Evolutionary conservation across 2,113 vertebrate genomes (phyloP).

Genomic region (Thunnus thynnus): DNA sequence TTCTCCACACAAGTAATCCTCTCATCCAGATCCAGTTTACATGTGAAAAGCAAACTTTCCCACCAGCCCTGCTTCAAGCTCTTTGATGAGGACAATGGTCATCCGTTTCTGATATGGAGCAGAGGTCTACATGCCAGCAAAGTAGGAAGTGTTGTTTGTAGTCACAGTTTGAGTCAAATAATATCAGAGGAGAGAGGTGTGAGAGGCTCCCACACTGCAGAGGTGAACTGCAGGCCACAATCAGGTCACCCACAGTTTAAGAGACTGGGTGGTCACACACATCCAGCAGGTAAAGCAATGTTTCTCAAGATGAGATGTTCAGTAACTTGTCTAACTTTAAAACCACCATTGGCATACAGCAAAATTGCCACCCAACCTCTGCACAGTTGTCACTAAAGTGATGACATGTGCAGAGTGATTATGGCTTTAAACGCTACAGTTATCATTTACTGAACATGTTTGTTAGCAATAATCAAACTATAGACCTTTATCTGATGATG

Average conservation of each 20-base stretch:
- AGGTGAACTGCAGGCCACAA: constrained; percentile 67
- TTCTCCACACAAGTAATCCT: constrained; percentile 33
- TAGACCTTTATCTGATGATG: background rate
- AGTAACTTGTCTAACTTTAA: background rate
- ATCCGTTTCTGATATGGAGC: constrained; percentile 62
- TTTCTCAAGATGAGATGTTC: background rate
- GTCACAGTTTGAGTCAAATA: constrained; percentile 70
- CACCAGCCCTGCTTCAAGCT: constrained; percentile 32
- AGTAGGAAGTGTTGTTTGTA: constrained; percentile 77
- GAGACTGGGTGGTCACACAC: constrained; percentile 58
- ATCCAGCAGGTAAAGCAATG: background rate
- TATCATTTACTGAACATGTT: background rate
- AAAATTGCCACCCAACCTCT: background rate
- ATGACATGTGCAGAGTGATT: background rate
- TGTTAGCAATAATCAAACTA: background rate
- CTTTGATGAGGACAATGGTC: constrained; percentile 77
- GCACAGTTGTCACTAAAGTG: background rate
- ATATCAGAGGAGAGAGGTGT: constrained; percentile 70
- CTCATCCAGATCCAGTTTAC: constrained; percentile 57
- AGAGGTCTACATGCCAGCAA: constrained; percentile 29
- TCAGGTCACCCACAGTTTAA: constrained; percentile 52
- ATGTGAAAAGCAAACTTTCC: constrained; percentile 79
- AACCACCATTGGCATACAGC: background rate
- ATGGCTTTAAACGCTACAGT: background rate
- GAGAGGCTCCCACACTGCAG: constrained; percentile 69